Base-by-base conservation (phyloP, 2,113 vertebrate species). In the Collichthys lucidus region DNA sequence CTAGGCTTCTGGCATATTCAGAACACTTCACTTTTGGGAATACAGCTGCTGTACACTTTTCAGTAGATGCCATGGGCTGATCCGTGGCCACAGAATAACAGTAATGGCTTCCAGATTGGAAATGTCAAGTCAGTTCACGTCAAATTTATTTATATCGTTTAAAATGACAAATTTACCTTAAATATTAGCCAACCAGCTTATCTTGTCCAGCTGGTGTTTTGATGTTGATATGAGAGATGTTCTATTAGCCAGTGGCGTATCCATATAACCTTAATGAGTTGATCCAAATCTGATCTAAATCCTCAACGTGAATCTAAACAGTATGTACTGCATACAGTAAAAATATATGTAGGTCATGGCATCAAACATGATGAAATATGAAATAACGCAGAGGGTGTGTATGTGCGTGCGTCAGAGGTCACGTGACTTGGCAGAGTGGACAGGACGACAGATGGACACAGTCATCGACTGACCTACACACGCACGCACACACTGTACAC, bases 401-500 rank as follows among this genome's bases (percentile, higher is more conserved):
- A 35, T 57, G n/a, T 80, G 42, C 72, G 69, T 74, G 56, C 59
- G 60, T 74, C 55, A 46, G 73, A 63, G 71, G 66, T 82, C 86
- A 78, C 76, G 75, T 84, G 84, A 85, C 74, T 82, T 87, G 90
- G 86, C 84, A 82, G 64, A n/a, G 52, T 71, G 68, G 62, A 26
- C 44, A 62, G 40, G 59, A 76, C 22, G 68, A 67, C 88, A 90
- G 88, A 91, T 88, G 90, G 89, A 91, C 81, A 60, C 80, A 83
- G 85, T 80, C 80, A 79, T 74, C 40, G 75, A 56, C 77, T 84
- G 80, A 89, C 90, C 65, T 50, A 87, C 78, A 78, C 56, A 69
- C 66, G 71, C 8, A 11, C 49, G 26, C 46, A 74, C 75, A 62
- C 68, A 20, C 19, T n/a, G 19, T 40, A 71, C 80, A 59, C 35